Conservation (phyloP, 53 echinoderm and acorn worm genomes). For the Stichopus horrens region DNA sequence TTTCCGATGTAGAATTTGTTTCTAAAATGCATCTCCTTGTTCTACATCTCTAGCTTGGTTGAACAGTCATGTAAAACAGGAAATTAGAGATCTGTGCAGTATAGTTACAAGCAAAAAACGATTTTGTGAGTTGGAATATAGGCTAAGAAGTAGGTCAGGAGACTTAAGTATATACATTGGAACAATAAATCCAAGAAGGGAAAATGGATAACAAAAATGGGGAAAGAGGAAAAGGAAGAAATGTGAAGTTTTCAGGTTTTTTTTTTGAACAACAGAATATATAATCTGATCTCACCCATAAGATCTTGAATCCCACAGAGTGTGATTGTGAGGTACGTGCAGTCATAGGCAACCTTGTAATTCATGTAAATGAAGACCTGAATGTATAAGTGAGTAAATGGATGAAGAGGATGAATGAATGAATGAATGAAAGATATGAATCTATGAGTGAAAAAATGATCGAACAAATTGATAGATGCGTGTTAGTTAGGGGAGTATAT, state of each 20-base stretch:
- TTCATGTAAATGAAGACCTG: too few species aligned
- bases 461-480: too few species aligned
- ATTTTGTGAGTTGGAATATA: neutral
- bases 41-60: conserved; percentile 1
- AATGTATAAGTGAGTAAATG: too few species aligned
- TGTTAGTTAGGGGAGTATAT: too few species aligned
- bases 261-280: neutral
- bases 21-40: neutral
- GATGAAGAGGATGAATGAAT: too few species aligned
- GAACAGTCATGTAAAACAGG: neutral
- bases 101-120: neutral
- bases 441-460: too few species aligned
- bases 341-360: too few species aligned
- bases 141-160: neutral
- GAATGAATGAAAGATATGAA: too few species aligned
- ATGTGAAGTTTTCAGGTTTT: neutral
- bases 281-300: too few species aligned
- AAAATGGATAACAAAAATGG: neutral
- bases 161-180: neutral
- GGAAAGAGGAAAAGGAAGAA: neutral
- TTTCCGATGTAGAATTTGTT: neutral
- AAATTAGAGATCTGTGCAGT: neutral
- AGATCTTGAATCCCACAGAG: too few species aligned
- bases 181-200: neutral
- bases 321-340: too few species aligned